Evolutionary conservation across 2,113 vertebrate species (phyloP), one percentile per base, ranked within the genome.

Genomic region (Halcyon malimbica): DNA sequence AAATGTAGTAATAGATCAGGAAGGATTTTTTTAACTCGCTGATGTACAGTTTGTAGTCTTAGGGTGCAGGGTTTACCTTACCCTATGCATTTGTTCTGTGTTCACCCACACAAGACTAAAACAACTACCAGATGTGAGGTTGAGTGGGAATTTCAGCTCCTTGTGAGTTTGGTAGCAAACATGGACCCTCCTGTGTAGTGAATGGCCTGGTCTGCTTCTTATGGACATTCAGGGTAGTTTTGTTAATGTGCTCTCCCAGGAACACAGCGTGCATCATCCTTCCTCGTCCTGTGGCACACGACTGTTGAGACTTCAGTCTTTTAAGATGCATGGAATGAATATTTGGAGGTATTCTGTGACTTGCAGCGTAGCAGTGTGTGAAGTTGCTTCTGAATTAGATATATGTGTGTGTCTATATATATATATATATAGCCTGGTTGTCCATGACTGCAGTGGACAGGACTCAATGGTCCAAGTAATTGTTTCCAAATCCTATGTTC

Each of bases 81-180:
- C n/a, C 6, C 28, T 37, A 19, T 1, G 0, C 0, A 5, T 70
- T 19, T 53, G 15, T 82, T 23, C 10, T 7, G 0, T 31, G 11
- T 44, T 86, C 67, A 62, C 7, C 33, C n/a, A 21, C 5, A 48
- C 7, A 44, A 28, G 26, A 23, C 29, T 60, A 37, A 79, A 92
- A 31, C 6, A 46, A 11, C 4, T 35, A 5, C 11, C 4, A 21
- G 25, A 21, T 73, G 25, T 73, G 29, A 37, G 23, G 10, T 2
- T 15, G 31, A 19, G 63, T 64, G 42, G 35, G 48, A 50, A 77
- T 56, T 83, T 39, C 16, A 73, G 10, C 23, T 89, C 17, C 17
- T 46, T 26, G 11, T 48, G 37, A 33, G 8, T 33, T 19, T 44
- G 10, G 8, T 13, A 62, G 31, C 21, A 73, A 41, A 28, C 13